Evolutionary conservation across 1,140 invertebrate species (phyloP).

Genomic region (Drosophila nannoptera): DNA sequence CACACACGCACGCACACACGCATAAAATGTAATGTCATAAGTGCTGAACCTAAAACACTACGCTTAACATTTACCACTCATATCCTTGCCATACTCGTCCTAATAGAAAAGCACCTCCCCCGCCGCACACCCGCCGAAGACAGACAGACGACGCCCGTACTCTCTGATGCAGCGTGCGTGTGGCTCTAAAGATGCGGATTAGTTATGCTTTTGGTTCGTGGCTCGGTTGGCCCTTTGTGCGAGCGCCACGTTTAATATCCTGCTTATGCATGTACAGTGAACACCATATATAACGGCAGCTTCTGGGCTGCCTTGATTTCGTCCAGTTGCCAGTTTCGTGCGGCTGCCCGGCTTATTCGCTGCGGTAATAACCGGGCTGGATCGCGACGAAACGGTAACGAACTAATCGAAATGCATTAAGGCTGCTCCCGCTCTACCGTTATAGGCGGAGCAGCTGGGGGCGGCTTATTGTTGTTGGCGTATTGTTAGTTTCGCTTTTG

Average conservation of each 20-base stretch:
- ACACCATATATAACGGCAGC: not conserved
- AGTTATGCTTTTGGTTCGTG: slow-evolving; percentile 69
- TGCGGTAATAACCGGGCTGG: too few relatives aligned
- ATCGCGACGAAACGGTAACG: too few relatives aligned
- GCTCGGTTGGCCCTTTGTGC: slow-evolving; percentile 17
- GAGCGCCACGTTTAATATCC: slow-evolving; percentile 62
- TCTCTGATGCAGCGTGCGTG: not conserved
- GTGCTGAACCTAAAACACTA: slow-evolving; percentile 75
- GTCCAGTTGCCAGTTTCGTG: too few relatives aligned
- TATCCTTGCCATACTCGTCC: slow-evolving; percentile 45
- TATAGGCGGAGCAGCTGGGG: too few relatives aligned
- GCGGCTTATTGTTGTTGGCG: too few relatives aligned
- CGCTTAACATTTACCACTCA: slow-evolving; percentile 61
- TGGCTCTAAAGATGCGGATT: slow-evolving; percentile 64
- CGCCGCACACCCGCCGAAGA: not conserved
- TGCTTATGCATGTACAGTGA: slow-evolving; percentile 62
- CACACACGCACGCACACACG: slow-evolving; percentile 17
- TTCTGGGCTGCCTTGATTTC: not conserved
- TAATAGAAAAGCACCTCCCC: slow-evolving; percentile 51
- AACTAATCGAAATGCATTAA: too few relatives aligned
- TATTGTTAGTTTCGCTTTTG: slow-evolving; percentile 57
- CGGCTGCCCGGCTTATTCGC: too few relatives aligned
- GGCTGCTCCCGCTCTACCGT: too few relatives aligned
- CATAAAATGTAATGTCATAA: slow-evolving; percentile 74
- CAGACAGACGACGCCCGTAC: too few relatives aligned